Base-by-base conservation (phyloP, 2,888 invertebrate species). In the Torymus texanus region DNA sequence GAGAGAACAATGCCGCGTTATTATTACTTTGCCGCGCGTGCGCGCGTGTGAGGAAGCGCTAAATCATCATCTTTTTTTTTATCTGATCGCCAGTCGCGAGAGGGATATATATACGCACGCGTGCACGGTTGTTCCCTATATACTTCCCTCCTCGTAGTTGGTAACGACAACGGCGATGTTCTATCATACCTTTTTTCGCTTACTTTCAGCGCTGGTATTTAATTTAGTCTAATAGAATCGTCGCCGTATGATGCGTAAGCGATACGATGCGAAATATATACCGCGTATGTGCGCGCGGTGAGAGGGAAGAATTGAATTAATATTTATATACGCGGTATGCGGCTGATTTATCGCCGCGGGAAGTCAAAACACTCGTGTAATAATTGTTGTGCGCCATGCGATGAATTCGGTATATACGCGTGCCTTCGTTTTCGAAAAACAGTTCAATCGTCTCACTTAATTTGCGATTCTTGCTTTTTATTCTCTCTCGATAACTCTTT, bases 61-160 rank as follows among this genome's bases (percentile, higher is more conserved):
- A 81, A 81, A 81, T 81, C 79, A 81, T 81, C 71, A 81, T 81
- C 71, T 77, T 75, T 72, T 75, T 72, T 41, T 68, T 78, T 81
- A 81, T 81, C 81, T 72, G 81, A 81, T 81, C 75, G 75, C 29
- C 63, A 41, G 41, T 41, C 41, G 41, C 80, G 66, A 75, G 78
- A 73, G 78, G 78, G 53, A 75, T 75, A 67, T 63, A 61, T 66
- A 67, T 63, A 29, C 29, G 29, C n/a, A n/a, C n/a, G 21, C 21
- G 1, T 41, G 41, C 10, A 41, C 41, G 10, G 8, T 41, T 41
- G 41, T 5, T 3, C 53, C 13, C 29, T 56, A n/a, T 53, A 21
- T 72, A 55, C 16, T 41, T 71, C 41, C 14, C 5, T 16, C 50
- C n/a, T n/a, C n/a, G n/a, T n/a, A n/a, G 18, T 18, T 51, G 2